Base-by-base conservation (phyloP, 2,113 vertebrate species). In the Sander lucioperca region DNA sequence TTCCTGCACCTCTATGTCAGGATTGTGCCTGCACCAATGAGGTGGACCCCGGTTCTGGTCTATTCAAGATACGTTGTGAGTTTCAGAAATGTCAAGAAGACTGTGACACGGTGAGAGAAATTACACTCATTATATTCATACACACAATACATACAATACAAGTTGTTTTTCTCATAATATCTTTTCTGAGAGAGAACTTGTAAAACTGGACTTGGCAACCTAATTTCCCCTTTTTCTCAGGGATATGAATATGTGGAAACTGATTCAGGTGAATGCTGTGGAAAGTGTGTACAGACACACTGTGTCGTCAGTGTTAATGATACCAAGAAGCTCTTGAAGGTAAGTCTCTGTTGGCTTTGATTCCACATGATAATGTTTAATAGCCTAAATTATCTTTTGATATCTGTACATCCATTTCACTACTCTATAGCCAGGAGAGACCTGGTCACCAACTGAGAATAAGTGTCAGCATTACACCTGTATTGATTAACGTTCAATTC, bases 381-480 rank as follows among this genome's bases (percentile, higher is more conserved):
- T 12, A 48, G 5, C 27, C 10, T 30, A 18, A 66, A 67, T 14
- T 18, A 43, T 1, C 2, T 36, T 36, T 62, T 65, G 12, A 71
- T 57, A 4, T 48, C 2, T 63, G 15, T 63, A 7, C 16, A 4
- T 68, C 3, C 16, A 0, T 71, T 14, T 80, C 58, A 25, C 5
- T 63, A 21, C 47, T 79, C 8, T 64, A 0, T 72, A 99, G 98
- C 93, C 92, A 58, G 96, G 95, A 70, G 87, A 95, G 6, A 83
- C 67, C 4, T 82, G 90, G 94, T 90, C 73, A 0, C 88, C 96
- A 76, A 71, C 92, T 39, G 54, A 10, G 0, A 79, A 95, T 80
- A 95, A 94, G 67, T 99, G 98, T 88, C 94, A 95, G 6, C 43
- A 92, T 73, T 96, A 96, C 79, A 96, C 85, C 63, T 99, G 98